These are phyloP conservation scores for Macrostomum cliftonense DNA, from an alignment of 2,888 invertebrate species.

Conservation along the genomic window DNA sequence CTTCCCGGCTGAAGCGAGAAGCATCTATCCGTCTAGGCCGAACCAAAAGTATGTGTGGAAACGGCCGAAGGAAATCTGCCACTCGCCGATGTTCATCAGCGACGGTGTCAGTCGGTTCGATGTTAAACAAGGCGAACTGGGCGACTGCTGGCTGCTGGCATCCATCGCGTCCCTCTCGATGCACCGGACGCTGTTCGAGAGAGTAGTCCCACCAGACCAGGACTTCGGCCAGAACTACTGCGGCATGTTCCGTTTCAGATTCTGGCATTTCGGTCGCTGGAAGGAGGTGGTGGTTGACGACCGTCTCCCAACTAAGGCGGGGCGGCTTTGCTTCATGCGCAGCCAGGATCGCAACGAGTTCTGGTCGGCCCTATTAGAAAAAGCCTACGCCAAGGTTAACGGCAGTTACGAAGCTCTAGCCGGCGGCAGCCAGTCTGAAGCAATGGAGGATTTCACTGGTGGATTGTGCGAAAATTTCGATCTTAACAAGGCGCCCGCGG, in stretches of 20 bases:
- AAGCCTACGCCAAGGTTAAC: conserved; percentile 52
- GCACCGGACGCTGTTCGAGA: conserved; percentile 62
- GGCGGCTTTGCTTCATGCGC: conserved; percentile 40
- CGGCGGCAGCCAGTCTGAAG: conserved; percentile 89
- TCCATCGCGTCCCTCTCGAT: conserved; percentile 47
- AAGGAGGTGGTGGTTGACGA: conserved; percentile 53
- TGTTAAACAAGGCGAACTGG: conserved; percentile 9
- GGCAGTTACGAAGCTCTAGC: conserved; percentile 91
- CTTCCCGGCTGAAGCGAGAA: conserved; percentile 56
- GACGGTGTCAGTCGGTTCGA: conserved; percentile 11
- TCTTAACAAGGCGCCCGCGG: conserved; percentile 15
- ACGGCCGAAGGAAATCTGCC: conserved; percentile 2
- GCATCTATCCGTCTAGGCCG: neutral
- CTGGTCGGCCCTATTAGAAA: conserved; percentile 44
- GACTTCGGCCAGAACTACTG: conserved; percentile 61
- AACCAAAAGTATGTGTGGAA: conserved; percentile 48
- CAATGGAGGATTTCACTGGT: conserved; percentile 89
- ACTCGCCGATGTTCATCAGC: conserved; percentile 4
- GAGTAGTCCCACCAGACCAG: conserved; percentile 82
- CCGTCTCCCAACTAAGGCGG: conserved; percentile 37
- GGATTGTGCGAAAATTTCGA: conserved; percentile 64
- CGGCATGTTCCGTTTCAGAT: conserved; percentile 68
- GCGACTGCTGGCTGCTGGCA: conserved; percentile 12
- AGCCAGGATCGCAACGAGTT: conserved; percentile 41
- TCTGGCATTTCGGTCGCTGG: conserved; percentile 81